Percentiles rank a stretch among this genome's conserved stretches.
Evolutionary conservation across 2,888 invertebrate species (phyloP).

Genomic region (Deilephila porcellus): DNA sequence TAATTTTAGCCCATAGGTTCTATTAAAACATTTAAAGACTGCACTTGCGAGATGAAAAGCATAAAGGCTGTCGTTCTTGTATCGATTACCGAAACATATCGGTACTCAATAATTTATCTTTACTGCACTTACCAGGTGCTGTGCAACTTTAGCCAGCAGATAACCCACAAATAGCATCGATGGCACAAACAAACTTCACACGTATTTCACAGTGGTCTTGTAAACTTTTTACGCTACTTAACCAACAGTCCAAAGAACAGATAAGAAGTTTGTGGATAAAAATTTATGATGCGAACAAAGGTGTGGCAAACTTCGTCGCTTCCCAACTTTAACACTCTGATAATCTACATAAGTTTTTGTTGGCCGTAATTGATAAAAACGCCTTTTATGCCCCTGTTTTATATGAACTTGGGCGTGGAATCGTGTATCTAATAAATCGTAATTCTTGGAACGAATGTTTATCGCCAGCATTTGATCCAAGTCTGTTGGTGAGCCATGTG

Average conservation of each 20-base stretch:
- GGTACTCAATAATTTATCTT: too few species aligned
- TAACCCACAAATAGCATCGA: background rate
- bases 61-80: too few species aligned
- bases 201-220: slow-evolving; percentile 27
- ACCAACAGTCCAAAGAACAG: slow-evolving; percentile 15
- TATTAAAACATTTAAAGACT: too few species aligned
- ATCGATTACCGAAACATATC: too few species aligned
- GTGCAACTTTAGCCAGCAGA: background rate
- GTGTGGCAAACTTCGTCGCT: slow-evolving; percentile 17
- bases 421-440: background rate
- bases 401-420: background rate
- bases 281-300: slow-evolving; percentile 20
- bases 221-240: slow-evolving; percentile 26
- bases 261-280: slow-evolving; percentile 26
- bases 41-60: too few species aligned
- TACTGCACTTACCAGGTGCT: too few species aligned
- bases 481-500: background rate
- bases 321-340: slow-evolving; percentile 12
- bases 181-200: background rate
- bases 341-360: slow-evolving; percentile 27
- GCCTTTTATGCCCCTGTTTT: slow-evolving; percentile 2
- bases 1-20: too few species aligned
- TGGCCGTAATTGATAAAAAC: slow-evolving; percentile 22
- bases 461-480: background rate
- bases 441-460: background rate